Percentiles rank a stretch among this genome's conserved stretches.
Conservation (phyloP, 2,888 invertebrate species). For the Arge pagana region DNA sequence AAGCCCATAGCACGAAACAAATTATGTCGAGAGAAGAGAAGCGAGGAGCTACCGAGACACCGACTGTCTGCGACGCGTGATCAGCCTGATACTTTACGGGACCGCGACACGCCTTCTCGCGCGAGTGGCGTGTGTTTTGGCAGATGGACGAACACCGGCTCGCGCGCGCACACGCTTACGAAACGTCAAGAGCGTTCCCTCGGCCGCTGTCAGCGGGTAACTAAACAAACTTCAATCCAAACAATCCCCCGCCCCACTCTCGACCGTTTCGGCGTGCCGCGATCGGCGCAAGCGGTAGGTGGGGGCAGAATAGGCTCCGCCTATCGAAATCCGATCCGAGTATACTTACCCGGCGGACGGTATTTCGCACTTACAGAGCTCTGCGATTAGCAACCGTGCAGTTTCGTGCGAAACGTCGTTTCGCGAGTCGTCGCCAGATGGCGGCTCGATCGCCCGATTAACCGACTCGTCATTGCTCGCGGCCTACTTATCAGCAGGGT, state of each 20-base stretch:
- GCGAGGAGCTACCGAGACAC: constrained; percentile 24
- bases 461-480: too few species aligned
- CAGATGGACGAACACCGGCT: constrained; percentile 5
- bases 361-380: too few species aligned
- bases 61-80: constrained; percentile 27
- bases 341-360: too few species aligned
- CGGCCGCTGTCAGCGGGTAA: constrained; percentile 57
- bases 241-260: constrained; percentile 48
- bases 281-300: constrained; percentile 19
- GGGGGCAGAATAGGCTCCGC: constrained; percentile 31
- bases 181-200: constrained; percentile 42
- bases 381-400: too few species aligned
- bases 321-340: constrained; percentile 21
- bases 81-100: constrained; percentile 23
- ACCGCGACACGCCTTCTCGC: constrained; percentile 47
- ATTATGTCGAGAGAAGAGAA: too few species aligned
- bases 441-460: too few species aligned
- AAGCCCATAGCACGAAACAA: constrained; percentile 9
- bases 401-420: too few species aligned
- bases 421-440: too few species aligned
- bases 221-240: constrained; percentile 53
- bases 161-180: constrained; percentile 30
- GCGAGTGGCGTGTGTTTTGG: not conserved
- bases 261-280: constrained; percentile 40
- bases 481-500: too few species aligned